Percentiles rank a stretch among this genome's conserved stretches.
phyloP scores from a whole-genome alignment of 1,140 invertebrate species.

The Lepidurus packardi region DNA sequence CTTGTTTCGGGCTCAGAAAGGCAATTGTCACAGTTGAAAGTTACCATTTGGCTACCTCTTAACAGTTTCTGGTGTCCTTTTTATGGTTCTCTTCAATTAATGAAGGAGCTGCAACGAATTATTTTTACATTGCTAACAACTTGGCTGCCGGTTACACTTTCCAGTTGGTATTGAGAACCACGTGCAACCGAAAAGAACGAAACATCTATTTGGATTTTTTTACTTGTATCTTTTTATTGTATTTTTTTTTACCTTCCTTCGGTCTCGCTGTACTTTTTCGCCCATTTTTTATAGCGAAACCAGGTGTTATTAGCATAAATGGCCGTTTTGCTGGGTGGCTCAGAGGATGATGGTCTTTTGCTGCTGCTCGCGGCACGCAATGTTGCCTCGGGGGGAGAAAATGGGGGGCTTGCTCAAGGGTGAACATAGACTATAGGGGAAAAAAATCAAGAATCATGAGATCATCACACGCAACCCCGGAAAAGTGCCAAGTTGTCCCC shows the following conservation, averaged over 20 bases:
- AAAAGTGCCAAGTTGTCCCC: constrained; percentile 12
- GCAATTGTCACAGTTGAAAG: background rate
- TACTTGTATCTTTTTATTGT: background rate
- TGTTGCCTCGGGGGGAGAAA: background rate
- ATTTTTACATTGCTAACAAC: background rate
- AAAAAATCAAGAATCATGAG: background rate
- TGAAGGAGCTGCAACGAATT: background rate
- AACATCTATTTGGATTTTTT: background rate
- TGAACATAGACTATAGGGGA: background rate
- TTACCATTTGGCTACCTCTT: background rate
- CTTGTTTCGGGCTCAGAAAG: background rate
- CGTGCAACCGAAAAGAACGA: too few species aligned
- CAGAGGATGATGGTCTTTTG: constrained; percentile 14
- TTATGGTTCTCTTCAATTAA: background rate
- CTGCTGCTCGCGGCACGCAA: background rate
- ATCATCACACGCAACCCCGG: background rate
- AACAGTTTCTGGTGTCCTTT: constrained; percentile 3
- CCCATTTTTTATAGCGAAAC: background rate
- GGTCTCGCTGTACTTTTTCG: too few species aligned
- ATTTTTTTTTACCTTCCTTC: too few species aligned
- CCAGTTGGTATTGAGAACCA: too few species aligned
- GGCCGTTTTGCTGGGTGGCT: background rate
- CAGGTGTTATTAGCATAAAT: constrained; percentile 19
- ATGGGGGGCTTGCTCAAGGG: background rate
- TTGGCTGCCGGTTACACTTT: background rate